phyloP scores from a whole-genome alignment of 2,888 invertebrate species.

The Rhagophthalmus giganteus region DNA sequence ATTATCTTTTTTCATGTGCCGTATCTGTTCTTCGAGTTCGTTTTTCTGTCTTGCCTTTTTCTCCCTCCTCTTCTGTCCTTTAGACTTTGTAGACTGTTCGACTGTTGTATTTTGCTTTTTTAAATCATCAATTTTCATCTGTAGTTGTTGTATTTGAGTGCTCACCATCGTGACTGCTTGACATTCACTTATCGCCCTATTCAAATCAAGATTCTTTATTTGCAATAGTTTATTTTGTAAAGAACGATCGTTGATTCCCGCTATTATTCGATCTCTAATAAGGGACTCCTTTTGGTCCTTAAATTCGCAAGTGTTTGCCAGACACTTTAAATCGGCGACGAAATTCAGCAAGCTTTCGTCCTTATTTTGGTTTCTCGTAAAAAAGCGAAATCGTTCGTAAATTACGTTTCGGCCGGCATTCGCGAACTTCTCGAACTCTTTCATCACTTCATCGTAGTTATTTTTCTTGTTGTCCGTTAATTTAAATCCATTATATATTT shows the following conservation, averaged over 20 bases:
- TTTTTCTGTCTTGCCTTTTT: too few relatives aligned
- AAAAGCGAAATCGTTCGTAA: not conserved
- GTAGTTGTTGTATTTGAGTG: too few relatives aligned
- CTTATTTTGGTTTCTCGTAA: not conserved
- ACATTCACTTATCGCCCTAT: not conserved
- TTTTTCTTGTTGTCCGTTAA: not conserved
- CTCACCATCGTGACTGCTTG: too few relatives aligned
- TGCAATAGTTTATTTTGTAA: not conserved
- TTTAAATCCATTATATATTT: not conserved
- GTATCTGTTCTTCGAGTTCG: too few relatives aligned
- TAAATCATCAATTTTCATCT: too few relatives aligned
- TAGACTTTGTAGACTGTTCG: too few relatives aligned
- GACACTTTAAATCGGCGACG: not conserved
- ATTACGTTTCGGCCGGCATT: not conserved
- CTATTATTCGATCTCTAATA: slow-evolving; percentile 1
- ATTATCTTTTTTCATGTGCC: too few relatives aligned
- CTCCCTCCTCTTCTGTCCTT: too few relatives aligned
- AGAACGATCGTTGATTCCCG: not conserved
- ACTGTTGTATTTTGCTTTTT: too few relatives aligned
- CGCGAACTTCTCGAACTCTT: not conserved
- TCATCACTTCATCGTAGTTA: not conserved
- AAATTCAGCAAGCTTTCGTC: not conserved
- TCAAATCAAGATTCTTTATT: not conserved
- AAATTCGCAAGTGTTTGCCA: not conserved
- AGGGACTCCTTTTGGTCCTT: not conserved